These are phyloP conservation scores for Lasioglossum pauxillum DNA, from an alignment of 2,888 invertebrate species.

Conservation along the genomic window DNA sequence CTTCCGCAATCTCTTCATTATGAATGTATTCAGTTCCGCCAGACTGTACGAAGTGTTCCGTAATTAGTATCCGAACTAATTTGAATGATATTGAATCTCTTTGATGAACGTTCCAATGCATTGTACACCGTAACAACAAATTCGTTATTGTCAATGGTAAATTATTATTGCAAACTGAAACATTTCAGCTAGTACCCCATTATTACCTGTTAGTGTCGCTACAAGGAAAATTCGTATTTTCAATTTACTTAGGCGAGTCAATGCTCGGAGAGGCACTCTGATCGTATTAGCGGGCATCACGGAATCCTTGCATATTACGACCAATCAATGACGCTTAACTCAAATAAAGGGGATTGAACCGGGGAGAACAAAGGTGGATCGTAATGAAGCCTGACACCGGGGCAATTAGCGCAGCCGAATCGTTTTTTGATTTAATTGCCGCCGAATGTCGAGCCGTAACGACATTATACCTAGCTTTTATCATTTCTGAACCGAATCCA, in stretches of 20 bases:
- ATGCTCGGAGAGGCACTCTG: constrained; percentile 21
- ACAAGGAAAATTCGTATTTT: not conserved
- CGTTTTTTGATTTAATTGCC: constrained; percentile 65
- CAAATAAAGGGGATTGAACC: constrained; percentile 44
- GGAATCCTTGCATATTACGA: constrained; percentile 41
- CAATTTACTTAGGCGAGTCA: not conserved
- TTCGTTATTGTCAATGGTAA: not conserved
- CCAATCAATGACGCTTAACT: constrained; percentile 53
- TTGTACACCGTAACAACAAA: too few species aligned
- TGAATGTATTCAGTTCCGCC: not conserved
- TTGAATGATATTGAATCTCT: too few species aligned
- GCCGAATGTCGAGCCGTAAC: constrained; percentile 42
- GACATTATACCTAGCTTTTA: constrained; percentile 47
- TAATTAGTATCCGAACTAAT: too few species aligned
- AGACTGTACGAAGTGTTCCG: not conserved
- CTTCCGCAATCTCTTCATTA: not conserved
- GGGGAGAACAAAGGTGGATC: constrained; percentile 54
- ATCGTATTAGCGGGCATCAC: constrained; percentile 36
- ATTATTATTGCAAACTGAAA: not conserved
- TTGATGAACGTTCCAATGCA: too few species aligned
- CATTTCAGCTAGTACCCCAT: not conserved
- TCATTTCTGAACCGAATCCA: constrained; percentile 12
- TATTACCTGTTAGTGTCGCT: not conserved
- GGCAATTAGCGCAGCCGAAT: constrained; percentile 48
- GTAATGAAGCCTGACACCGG: constrained; percentile 63